Evolutionary conservation across 2,888 invertebrate species (phyloP).

Genomic region (Ypsolopha sequella): DNA sequence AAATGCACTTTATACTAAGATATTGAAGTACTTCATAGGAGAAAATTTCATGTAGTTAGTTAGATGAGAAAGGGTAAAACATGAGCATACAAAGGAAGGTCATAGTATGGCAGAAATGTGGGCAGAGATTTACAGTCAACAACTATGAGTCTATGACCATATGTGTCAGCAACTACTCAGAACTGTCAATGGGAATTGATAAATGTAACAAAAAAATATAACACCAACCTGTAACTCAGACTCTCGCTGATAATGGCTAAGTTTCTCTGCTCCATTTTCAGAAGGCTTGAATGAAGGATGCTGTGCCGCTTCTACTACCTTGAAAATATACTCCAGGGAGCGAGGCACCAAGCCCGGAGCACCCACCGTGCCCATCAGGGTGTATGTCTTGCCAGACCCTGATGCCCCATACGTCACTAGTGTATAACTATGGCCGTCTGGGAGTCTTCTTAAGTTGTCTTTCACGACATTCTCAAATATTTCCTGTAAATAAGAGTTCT

Average conservation of each 20-base stretch:
- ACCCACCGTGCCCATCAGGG: conserved; percentile 76
- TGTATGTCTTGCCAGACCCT: conserved; percentile 90
- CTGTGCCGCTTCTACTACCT: conserved; percentile 49
- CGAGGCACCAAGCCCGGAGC: conserved; percentile 77
- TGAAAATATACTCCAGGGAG: conserved; percentile 70
- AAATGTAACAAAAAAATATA: neutral
- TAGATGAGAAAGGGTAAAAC: too few species aligned
- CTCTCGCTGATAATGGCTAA: conserved; percentile 35
- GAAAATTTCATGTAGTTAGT: too few species aligned
- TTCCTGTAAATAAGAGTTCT: conserved; percentile 27
- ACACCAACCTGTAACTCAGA: conserved; percentile 45
- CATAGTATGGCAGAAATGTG: too few species aligned
- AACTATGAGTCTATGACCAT: too few species aligned
- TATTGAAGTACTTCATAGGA: too few species aligned
- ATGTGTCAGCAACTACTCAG: too few species aligned
- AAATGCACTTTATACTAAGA: too few species aligned
- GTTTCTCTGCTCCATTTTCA: conserved; percentile 41
- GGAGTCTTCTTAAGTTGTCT: conserved; percentile 69
- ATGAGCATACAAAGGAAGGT: too few species aligned
- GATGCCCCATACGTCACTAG: conserved; percentile 91
- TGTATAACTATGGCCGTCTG: conserved; percentile 78
- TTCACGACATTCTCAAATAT: conserved; percentile 70
- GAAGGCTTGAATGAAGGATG: conserved; percentile 44
- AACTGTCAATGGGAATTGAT: neutral
- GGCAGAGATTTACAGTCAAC: too few species aligned